Evolutionary conservation across 2,113 vertebrate species (phyloP).

Genomic region (Myiozetetes cayanensis): DNA sequence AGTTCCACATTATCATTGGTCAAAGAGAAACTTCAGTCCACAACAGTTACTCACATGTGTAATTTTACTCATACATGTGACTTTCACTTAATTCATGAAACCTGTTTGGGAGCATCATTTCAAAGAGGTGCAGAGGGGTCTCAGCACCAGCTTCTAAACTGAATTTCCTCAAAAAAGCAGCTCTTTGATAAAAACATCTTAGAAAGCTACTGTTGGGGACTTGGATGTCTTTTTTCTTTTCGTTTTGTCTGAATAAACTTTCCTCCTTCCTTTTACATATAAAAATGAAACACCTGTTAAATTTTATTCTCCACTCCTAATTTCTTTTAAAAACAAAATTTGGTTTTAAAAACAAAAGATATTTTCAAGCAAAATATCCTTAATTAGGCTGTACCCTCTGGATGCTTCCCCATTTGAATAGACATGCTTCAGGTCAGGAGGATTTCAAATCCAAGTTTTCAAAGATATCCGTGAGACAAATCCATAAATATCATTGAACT

Average conservation of each 20-base stretch:
- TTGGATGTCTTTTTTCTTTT: neutral
- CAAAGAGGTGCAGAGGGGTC: neutral
- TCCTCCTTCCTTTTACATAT: neutral
- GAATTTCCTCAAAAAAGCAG: neutral
- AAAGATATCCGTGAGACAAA: neutral
- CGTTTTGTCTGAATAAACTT: neutral
- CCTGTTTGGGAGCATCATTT: neutral
- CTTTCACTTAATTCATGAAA: neutral
- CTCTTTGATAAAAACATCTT: neutral
- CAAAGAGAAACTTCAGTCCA: neutral
- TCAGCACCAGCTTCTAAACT: neutral
- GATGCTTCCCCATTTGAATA: neutral
- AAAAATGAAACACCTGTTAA: neutral
- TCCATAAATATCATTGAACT: neutral
- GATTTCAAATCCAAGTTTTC: neutral
- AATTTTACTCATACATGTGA: neutral
- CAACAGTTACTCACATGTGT: neutral
- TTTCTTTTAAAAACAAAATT: neutral
- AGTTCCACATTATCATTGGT: neutral
- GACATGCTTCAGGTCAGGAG: neutral
- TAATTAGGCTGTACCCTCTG: neutral
- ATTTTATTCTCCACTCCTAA: neutral
- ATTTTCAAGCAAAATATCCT: neutral
- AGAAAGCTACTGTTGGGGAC: neutral
- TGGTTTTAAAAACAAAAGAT: neutral